Percentiles rank a stretch among this genome's conserved stretches.
Evolutionary conservation across 2,797 vertebrate genomes (phyloP).

Genomic region (Epinephelus malabaricus): DNA sequence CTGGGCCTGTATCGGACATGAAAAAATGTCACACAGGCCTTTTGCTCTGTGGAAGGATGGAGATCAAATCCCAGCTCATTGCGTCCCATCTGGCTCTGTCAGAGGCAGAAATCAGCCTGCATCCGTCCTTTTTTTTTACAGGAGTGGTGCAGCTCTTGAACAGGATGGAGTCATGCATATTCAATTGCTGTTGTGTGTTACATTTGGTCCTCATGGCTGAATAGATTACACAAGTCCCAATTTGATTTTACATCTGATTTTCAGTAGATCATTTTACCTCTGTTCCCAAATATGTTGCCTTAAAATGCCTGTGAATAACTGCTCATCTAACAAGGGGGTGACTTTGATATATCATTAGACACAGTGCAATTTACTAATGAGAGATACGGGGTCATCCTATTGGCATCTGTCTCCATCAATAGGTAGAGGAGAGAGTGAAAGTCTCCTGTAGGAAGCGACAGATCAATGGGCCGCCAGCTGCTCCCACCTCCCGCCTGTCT

Average conservation of each 20-base stretch:
- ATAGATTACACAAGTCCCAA: background rate
- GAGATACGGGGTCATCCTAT: slow-evolving; percentile 46
- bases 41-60: slow-evolving; percentile 51
- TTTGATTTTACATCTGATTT: background rate
- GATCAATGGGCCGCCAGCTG: slow-evolving; percentile 62
- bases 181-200: slow-evolving; percentile 37
- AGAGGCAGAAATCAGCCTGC: slow-evolving; percentile 63
- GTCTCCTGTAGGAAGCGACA: slow-evolving; percentile 35
- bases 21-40: slow-evolving; percentile 52
- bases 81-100: slow-evolving; percentile 71
- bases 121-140: slow-evolving; percentile 43
- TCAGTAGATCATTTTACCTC: background rate
- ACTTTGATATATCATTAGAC: slow-evolving; percentile 48
- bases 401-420: slow-evolving; percentile 53
- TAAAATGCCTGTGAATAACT: background rate
- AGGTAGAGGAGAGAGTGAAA: slow-evolving; percentile 39
- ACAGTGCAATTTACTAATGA: slow-evolving; percentile 36
- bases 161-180: slow-evolving; percentile 65
- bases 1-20: slow-evolving; percentile 67
- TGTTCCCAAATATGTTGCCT: background rate
- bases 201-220: slow-evolving; percentile 19
- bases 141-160: slow-evolving; percentile 61
- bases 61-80: slow-evolving; percentile 59
- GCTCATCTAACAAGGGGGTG: slow-evolving; percentile 6
- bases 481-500: slow-evolving; percentile 36